Base-by-base conservation (phyloP, 2,888 invertebrate genomes). In the Dolichopus griseipennis region DNA sequence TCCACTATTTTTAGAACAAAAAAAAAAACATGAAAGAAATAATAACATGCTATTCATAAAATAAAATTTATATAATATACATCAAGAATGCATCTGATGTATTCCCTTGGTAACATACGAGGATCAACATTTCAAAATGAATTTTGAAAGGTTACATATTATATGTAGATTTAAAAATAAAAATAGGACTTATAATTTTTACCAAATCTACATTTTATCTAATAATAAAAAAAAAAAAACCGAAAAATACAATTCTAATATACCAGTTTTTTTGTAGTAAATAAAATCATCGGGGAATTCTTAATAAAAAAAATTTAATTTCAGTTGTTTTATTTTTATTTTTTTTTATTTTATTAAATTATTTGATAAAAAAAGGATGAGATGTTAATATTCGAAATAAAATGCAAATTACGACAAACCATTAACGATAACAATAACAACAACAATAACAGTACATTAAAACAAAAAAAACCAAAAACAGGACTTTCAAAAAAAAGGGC, bases 51-150 rank as follows among this genome's bases (percentile, higher is more conserved):
- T 37, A 10, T 37, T 37, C 37, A 37, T 7, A 37, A 37, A 37
- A 37, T 9, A 37, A 37, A 10, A 37, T 2, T 10, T 37, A 12
- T 9, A 37, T 5, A 37, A 37, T 34, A 43, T 43, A 6, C 8
- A 52, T 52, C 5, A 18, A 52, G 9, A 52, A 52, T 37, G 8
- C 12, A 37, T 27, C 5, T 52, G 15, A 52, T 52, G 8, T 52
- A 52, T 52, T 52, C 52, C 52, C 52, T 52, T 18, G 52, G 52
- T 52, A 52, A 52, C 18, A 18, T 52, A 12, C 6, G 18, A 52
- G 52, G 52, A 52, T 52, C 52, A 52, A 52, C 52, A 52, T 52
- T 52, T 52, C 52, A 52, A 52, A 52, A 52, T 52, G 52, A 15
- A 52, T 52, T n/a, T 52, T 52, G 9, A 52, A 52, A 52, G 52